Percentiles rank a stretch among this genome's conserved stretches.
Conservation (phyloP, 64 coral and sea anemone genomes). For the Dendrophyllia cribrosa region DNA sequence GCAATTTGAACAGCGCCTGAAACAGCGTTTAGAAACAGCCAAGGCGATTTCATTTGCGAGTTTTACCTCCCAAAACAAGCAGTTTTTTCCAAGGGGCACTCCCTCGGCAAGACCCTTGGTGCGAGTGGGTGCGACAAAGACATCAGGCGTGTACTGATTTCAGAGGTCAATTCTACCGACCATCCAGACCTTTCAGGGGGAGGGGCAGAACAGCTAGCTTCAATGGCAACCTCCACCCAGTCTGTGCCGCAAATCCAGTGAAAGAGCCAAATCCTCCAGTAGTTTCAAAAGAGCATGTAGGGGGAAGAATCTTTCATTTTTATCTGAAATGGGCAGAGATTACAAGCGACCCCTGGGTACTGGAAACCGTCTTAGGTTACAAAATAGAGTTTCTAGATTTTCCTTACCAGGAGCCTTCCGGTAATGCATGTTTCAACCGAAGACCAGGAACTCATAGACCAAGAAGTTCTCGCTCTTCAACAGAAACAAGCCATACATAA, state of each 20-base stretch:
- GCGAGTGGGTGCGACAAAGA: neutral
- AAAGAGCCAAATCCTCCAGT: too few relatives aligned
- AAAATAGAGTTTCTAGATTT: slow-evolving; percentile 17
- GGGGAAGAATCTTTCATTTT: slow-evolving; percentile 39
- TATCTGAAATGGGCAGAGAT: neutral
- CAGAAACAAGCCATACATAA: slow-evolving; percentile 26
- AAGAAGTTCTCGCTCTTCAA: neutral
- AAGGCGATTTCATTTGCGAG: too few relatives aligned
- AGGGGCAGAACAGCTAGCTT: slow-evolving; percentile 25
- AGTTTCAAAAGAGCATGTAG: neutral
- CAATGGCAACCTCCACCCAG: neutral
- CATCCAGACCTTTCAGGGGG: slow-evolving; percentile 16
- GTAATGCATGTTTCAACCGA: neutral
- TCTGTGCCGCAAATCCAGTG: neutral
- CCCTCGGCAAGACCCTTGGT: neutral
- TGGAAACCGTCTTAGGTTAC: neutral
- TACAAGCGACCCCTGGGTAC: slow-evolving; percentile 39
- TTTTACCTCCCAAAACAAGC: too few relatives aligned
- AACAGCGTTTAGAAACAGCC: too few relatives aligned
- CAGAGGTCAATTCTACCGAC: neutral
- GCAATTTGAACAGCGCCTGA: too few relatives aligned
- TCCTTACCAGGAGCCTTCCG: neutral
- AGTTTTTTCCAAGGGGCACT: too few relatives aligned
- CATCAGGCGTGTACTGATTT: too few relatives aligned
- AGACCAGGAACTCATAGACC: slow-evolving; percentile 8